These are phyloP conservation scores for Hirundichthys speculiger DNA, from an alignment of 2,113 vertebrate species.

Conservation along the genomic window DNA sequence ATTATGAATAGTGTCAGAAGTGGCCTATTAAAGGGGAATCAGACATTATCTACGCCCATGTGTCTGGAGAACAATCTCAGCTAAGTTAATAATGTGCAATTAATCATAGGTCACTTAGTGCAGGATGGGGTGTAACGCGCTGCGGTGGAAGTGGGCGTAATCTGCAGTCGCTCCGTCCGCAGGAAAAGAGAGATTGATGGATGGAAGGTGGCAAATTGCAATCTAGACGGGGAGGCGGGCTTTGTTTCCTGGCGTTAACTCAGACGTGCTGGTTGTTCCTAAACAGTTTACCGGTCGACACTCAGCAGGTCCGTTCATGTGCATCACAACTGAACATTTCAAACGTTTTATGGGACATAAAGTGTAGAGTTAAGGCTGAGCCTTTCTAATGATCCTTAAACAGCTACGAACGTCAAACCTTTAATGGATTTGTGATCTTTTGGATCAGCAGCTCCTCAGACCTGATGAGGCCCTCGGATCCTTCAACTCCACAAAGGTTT, in stretches of 20 bases:
- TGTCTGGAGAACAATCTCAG: conserved; percentile 77
- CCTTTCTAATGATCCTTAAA: too few relatives aligned
- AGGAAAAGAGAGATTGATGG: conserved; percentile 43
- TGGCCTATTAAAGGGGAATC: conserved; percentile 79
- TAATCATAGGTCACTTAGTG: conserved; percentile 80
- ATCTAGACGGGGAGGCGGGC: conserved; percentile 37
- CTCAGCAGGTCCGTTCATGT: too few relatives aligned
- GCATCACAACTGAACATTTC: too few relatives aligned
- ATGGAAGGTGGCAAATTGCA: conserved; percentile 34
- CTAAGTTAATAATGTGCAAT: conserved; percentile 80
- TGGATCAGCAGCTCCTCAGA: too few relatives aligned
- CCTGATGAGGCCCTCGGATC: too few relatives aligned
- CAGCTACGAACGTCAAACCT: too few relatives aligned
- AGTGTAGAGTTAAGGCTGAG: too few relatives aligned
- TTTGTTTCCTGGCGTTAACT: too few relatives aligned
- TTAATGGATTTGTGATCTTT: too few relatives aligned
- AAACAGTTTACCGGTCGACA: neutral
- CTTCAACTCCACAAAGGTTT: too few relatives aligned
- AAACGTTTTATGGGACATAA: too few relatives aligned
- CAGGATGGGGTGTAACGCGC: conserved; percentile 48
- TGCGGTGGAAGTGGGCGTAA: conserved; percentile 45
- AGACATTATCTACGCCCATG: conserved; percentile 70
- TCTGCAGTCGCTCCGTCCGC: conserved; percentile 58
- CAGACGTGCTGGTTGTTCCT: too few relatives aligned
- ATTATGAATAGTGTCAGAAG: conserved; percentile 79